Percentiles rank a stretch among this genome's conserved stretches.
phyloP scores from a whole-genome alignment of 2,888 invertebrate genomes.

The Tachina lurida region DNA sequence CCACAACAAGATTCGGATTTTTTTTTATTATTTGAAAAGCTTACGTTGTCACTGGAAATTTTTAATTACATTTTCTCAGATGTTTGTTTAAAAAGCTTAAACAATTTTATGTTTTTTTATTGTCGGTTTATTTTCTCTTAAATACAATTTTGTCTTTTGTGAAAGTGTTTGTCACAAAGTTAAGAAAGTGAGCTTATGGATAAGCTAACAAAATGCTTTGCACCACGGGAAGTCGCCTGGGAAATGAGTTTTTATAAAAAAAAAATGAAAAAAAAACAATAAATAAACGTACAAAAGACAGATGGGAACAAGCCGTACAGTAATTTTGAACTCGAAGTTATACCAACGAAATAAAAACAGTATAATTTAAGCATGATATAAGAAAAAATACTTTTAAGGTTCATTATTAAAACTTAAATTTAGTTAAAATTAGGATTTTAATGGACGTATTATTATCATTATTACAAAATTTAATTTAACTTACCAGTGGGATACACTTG shows the following conservation, averaged over 20 bases:
- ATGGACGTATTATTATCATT: too few species aligned
- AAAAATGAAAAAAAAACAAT: neutral
- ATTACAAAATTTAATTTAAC: too few species aligned
- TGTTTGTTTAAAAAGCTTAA: constrained; percentile 51
- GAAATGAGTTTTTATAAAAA: constrained; percentile 26
- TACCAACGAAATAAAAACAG: too few species aligned
- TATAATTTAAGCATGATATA: too few species aligned
- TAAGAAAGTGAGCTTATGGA: constrained; percentile 31
- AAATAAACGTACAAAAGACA: neutral
- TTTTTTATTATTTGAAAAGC: constrained; percentile 32
- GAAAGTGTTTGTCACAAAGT: constrained; percentile 18
- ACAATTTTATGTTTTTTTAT: constrained; percentile 2
- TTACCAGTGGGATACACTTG: too few species aligned
- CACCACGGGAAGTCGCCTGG: constrained; percentile 18
- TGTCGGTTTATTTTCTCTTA: neutral
- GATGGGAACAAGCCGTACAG: neutral
- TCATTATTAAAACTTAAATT: too few species aligned
- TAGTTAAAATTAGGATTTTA: too few species aligned
- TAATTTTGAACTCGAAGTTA: neutral
- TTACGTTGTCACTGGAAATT: constrained; percentile 60
- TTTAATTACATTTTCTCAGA: constrained; percentile 64
- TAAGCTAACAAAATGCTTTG: constrained; percentile 27
- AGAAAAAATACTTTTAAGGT: too few species aligned
- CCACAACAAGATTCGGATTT: constrained; percentile 42
- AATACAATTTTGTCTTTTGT: neutral